Percentiles rank a stretch among this genome's conserved stretches.
Evolutionary conservation across 2,888 invertebrate species (phyloP).

Genomic region (Geophilus truncorum): DNA sequence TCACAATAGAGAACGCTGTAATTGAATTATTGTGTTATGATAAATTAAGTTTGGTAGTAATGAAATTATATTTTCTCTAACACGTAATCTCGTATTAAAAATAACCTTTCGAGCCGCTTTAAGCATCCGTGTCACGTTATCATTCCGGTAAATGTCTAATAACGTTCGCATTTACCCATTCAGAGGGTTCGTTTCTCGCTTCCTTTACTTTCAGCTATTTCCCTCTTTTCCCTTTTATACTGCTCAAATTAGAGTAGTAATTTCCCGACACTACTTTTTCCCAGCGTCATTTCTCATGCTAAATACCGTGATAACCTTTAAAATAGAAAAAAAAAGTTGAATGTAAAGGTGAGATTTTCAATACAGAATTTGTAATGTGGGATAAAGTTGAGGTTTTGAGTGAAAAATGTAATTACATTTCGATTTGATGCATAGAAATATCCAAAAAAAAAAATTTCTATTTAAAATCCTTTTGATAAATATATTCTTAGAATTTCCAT

Average conservation of each 20-base stretch:
- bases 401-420: too few species aligned
- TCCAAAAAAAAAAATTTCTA: not conserved
- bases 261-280: not conserved
- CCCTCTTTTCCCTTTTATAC: not conserved
- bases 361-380: too few species aligned
- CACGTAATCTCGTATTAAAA: not conserved
- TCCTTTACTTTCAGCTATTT: not conserved
- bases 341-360: not conserved
- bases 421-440: too few species aligned
- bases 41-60: too few species aligned
- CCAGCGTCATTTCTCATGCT: not conserved
- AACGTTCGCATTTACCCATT: not conserved
- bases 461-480: too few species aligned
- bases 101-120: not conserved
- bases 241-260: not conserved
- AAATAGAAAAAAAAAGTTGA: not conserved
- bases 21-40: too few species aligned
- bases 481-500: too few species aligned
- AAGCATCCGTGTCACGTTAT: not conserved
- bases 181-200: not conserved
- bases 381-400: too few species aligned
- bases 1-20: too few species aligned
- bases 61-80: too few species aligned
- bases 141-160: not conserved
- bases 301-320: not conserved